phyloP scores from a whole-genome alignment of 2,797 vertebrate species.

The Bradypodion ventrale region DNA sequence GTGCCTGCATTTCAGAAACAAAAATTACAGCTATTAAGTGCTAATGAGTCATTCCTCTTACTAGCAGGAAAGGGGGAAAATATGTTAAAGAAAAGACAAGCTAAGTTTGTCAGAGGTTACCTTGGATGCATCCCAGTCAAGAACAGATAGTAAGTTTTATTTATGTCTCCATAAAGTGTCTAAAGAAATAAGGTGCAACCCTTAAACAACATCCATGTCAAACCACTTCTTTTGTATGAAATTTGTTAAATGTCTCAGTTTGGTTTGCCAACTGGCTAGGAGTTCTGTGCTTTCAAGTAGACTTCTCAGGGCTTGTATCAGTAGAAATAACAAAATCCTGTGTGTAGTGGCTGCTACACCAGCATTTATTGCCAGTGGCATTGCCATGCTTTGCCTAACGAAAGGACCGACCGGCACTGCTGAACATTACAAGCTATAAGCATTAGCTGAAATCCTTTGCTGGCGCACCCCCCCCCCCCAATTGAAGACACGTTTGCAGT shows the following conservation, averaged over 20 bases:
- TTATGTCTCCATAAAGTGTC: slow-evolving; percentile 23
- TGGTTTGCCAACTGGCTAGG: too few species aligned
- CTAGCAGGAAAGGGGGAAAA: neutral
- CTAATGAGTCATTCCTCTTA: neutral
- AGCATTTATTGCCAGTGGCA: too few species aligned
- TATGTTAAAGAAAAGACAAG: neutral
- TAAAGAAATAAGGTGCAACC: slow-evolving; percentile 32
- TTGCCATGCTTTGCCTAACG: too few species aligned
- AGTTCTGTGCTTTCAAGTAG: too few species aligned
- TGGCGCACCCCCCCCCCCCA: too few species aligned
- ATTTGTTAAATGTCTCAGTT: slow-evolving; percentile 14
- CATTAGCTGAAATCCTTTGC: too few species aligned
- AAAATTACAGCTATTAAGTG: slow-evolving; percentile 5
- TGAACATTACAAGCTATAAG: too few species aligned
- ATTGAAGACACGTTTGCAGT: too few species aligned
- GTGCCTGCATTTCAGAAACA: neutral
- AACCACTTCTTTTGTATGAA: slow-evolving; percentile 31
- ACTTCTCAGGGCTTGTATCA: too few species aligned
- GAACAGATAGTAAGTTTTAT: slow-evolving; percentile 7
- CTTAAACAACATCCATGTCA: slow-evolving; percentile 27
- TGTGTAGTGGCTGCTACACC: too few species aligned
- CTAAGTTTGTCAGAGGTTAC: neutral
- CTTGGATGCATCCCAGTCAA: neutral
- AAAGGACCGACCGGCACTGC: too few species aligned
- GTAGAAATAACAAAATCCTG: too few species aligned